phyloP scores from a whole-genome alignment of 2,888 invertebrate species.

The Acrobasis repandana region DNA sequence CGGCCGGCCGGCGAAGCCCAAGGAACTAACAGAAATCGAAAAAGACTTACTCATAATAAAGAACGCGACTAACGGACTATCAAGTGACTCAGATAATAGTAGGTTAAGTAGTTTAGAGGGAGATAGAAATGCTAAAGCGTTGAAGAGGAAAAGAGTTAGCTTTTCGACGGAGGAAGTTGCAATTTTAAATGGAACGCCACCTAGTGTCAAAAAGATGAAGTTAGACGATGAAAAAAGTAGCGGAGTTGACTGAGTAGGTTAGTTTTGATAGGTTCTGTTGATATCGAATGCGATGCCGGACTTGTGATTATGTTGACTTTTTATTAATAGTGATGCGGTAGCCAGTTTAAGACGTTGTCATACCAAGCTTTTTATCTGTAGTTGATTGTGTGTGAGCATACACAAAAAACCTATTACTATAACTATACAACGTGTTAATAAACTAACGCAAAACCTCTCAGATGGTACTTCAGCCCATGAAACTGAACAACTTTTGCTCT shows the following conservation, averaged over 20 bases:
- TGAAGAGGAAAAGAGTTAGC: conserved; percentile 56
- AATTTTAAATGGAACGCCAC: conserved; percentile 25
- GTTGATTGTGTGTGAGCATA: too few species aligned
- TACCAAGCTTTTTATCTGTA: too few species aligned
- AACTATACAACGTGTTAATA: too few species aligned
- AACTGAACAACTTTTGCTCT: too few species aligned
- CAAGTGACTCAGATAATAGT: conserved; percentile 59
- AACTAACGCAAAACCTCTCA: too few species aligned
- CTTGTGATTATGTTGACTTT: too few species aligned
- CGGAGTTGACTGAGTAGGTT: conserved; percentile 27
- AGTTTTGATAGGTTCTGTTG: conserved; percentile 1
- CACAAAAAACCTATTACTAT: too few species aligned
- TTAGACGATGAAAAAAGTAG: conserved; percentile 28
- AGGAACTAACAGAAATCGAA: conserved; percentile 69
- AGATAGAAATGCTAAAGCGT: conserved; percentile 45
- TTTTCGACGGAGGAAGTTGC: conserved; percentile 54
- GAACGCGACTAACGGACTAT: conserved; percentile 60
- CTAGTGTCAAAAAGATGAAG: conserved; percentile 40
- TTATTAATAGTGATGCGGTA: too few species aligned
- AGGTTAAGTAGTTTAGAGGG: conserved; percentile 45
- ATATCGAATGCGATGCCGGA: not conserved
- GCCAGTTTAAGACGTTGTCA: too few species aligned
- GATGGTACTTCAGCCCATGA: too few species aligned
- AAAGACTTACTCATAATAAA: conserved; percentile 72
- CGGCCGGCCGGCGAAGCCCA: conserved; percentile 58